A percentile compares a stretch with the other conserved stretches of the same genome.
These are phyloP conservation scores for Lamprotornis superbus DNA, from an alignment of 2,113 vertebrate species.

Conservation along the genomic window DNA sequence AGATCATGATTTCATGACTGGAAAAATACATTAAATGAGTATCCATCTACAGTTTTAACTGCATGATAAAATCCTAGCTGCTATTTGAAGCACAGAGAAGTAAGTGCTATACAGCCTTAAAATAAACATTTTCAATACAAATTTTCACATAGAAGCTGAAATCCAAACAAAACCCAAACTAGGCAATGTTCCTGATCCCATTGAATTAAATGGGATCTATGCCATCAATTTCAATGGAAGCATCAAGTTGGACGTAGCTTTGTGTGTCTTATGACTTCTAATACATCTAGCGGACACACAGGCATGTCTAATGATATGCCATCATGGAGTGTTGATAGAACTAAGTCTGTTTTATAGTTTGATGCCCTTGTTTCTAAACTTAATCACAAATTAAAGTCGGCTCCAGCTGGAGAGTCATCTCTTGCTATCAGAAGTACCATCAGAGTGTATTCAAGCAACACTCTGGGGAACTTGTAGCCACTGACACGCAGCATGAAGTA, in stretches of 20 bases:
- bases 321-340: not conserved
- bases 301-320: not conserved
- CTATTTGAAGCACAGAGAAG: constrained; percentile 37
- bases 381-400: not conserved
- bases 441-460: not conserved
- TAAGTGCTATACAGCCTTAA: constrained; percentile 36
- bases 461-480: not conserved
- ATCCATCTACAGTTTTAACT: constrained; percentile 33
- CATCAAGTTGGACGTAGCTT: not conserved
- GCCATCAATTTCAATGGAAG: constrained; percentile 8
- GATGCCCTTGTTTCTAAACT: constrained; percentile 2
- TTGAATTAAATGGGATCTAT: constrained; percentile 54
- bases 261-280: not conserved
- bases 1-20: constrained; percentile 34
- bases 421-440: not conserved
- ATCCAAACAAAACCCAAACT: constrained; percentile 63
- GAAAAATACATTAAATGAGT: constrained; percentile 53
- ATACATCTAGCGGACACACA: not conserved
- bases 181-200: constrained; percentile 47
- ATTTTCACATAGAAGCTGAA: constrained; percentile 35
- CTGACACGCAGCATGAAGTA: not conserved
- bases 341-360: not conserved
- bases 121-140: constrained; percentile 47
- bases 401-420: not conserved
- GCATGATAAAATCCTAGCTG: constrained; percentile 39